Evolutionary conservation across 2,888 invertebrate genomes (phyloP), one percentile per base, ranked within the genome.

Genomic region (Anorthoa munda): DNA sequence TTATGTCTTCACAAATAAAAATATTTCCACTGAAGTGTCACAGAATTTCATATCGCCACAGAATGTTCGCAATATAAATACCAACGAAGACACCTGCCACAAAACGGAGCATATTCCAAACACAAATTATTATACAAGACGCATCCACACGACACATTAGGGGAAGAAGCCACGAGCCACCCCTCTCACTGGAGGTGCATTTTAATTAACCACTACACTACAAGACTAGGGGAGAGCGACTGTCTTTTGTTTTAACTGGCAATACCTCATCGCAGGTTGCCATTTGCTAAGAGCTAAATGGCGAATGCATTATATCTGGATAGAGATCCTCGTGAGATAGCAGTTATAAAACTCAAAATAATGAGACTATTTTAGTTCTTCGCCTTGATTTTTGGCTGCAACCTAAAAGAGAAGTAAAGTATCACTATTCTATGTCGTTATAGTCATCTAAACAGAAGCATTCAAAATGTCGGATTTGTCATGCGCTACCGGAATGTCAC

Each of bases 131-230:
- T 61, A 64, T 31, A 60, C 55, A 75, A 77, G 66, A 66, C 45
- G 50, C 58, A 23, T 48, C 46, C 12, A 3, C 12, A 4, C n/a
- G 15, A 18, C 15, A 17, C 23, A 15, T 0, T 39, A 59, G 75
- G 68, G 81, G 66, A 61, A 31, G 82, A 18, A 45, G 21, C 71
- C 58, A 17, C 46, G 53, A 53, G 65, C 21, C 39, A 39, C 81
- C 70, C 69, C 56, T 31, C 46, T 12, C 21, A 50, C 31, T 46
- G 50, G 64, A 72, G 79, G 56, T 68, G 79, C 79, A 83, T 83
- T 82, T 79, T 82, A 82, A 83, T 85, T 70, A 82, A 72, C 73
- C 72, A 66, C 81, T 83, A 53, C 26, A 64, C 48, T 58, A n/a
- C 60, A 68, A 53, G 48, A 26, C 21, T 50, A 26, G 84, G 65